Conservation (phyloP, 2,113 vertebrate species). For the Pica pica region DNA sequence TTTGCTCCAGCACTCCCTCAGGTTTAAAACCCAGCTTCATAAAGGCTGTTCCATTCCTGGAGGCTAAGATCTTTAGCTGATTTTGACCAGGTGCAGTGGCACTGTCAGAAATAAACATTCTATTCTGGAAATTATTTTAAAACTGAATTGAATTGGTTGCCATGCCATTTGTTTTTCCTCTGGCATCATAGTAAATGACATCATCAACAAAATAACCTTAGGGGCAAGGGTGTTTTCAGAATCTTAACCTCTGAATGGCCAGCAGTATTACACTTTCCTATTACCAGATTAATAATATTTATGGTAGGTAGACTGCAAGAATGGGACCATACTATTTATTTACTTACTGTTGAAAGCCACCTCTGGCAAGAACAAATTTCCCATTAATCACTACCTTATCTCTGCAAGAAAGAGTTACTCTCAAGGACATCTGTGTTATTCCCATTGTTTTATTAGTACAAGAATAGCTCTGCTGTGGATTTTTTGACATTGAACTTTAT, state of each 20-base stretch:
- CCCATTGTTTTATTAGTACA: conserved; percentile 33
- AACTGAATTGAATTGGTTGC: conserved; percentile 24
- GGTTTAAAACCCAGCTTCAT: conserved; percentile 5
- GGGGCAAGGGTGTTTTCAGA: neutral
- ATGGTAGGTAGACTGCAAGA: conserved; percentile 18
- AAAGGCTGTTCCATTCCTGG: neutral
- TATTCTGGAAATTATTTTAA: conserved; percentile 27
- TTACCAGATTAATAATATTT: conserved; percentile 43
- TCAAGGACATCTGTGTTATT: conserved; percentile 60
- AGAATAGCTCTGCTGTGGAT: neutral
- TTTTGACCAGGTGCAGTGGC: neutral
- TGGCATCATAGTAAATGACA: conserved; percentile 47
- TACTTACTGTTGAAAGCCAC: conserved; percentile 42
- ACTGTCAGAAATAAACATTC: neutral
- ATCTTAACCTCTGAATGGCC: neutral
- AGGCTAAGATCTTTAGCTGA: neutral
- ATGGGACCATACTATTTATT: conserved; percentile 30
- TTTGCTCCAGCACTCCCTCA: neutral
- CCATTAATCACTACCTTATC: conserved; percentile 65
- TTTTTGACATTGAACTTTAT: neutral
- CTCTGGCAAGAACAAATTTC: conserved; percentile 60
- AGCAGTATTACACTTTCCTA: conserved; percentile 1
- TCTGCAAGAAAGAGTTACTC: conserved; percentile 39
- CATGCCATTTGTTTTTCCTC: conserved; percentile 3
- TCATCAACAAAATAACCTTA: conserved; percentile 32